Conservation (phyloP, 2,888 invertebrate species). For the Lottia scabra region DNA sequence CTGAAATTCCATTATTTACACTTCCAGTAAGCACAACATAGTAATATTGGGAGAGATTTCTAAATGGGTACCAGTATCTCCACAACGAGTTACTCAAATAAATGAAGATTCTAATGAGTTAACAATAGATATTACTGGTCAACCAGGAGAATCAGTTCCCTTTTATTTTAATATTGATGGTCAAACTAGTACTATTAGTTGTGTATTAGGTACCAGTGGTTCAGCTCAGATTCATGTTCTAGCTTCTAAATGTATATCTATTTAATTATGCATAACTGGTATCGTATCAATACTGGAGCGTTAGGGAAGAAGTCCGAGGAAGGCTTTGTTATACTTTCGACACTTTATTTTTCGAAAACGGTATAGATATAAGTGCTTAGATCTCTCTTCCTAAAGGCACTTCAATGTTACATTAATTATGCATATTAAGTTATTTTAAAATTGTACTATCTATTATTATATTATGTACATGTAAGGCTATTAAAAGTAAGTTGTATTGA, state of each 20-base stretch:
- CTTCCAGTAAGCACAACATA: conserved; percentile 16
- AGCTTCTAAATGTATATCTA: not conserved
- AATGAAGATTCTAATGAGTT: conserved; percentile 33
- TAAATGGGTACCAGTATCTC: conserved; percentile 58
- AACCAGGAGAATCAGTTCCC: conserved; percentile 38
- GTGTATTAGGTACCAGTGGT: conserved; percentile 10
- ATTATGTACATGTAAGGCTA: too few relatives aligned
- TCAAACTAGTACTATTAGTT: conserved; percentile 3
- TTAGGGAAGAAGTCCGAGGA: too few relatives aligned
- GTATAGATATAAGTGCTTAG: too few relatives aligned
- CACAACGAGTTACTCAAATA: conserved; percentile 42
- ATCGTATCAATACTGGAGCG: too few relatives aligned
- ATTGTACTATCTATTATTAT: too few relatives aligned
- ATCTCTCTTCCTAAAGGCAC: too few relatives aligned
- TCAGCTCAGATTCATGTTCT: not conserved
- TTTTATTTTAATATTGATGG: conserved; percentile 31
- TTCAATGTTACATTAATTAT: too few relatives aligned
- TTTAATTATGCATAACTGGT: not conserved
- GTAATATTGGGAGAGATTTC: conserved; percentile 48
- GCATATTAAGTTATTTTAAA: too few relatives aligned
- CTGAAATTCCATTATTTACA: too few relatives aligned
- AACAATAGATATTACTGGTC: conserved; percentile 37
- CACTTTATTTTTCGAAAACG: too few relatives aligned
- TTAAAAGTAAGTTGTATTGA: too few relatives aligned
- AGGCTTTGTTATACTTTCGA: too few relatives aligned